These are phyloP conservation scores for Acrocephalus scirpaceus DNA, from an alignment of 2,797 vertebrate species.

Conservation along the genomic window DNA sequence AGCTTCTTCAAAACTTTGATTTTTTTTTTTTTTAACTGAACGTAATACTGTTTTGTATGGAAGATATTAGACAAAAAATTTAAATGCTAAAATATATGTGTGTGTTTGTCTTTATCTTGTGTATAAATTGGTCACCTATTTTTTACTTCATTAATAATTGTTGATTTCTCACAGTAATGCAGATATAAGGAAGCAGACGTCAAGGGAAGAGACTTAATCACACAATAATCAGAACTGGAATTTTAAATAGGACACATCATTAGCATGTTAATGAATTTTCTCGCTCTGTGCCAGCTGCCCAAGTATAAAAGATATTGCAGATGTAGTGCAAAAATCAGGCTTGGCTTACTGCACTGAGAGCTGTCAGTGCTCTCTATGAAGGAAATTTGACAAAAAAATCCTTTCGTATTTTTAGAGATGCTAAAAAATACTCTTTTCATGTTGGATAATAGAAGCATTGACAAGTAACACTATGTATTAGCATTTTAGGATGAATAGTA, in stretches of 20 bases:
- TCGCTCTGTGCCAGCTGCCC: conserved; percentile 67
- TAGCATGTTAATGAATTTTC: conserved; percentile 77
- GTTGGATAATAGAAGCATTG: background rate
- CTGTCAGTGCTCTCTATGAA: conserved; percentile 26
- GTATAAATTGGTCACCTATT: conserved; percentile 51
- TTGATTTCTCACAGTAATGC: conserved; percentile 66
- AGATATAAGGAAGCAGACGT: conserved; percentile 64
- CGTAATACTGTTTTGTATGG: background rate
- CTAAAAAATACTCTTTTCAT: background rate
- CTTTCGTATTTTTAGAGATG: conserved; percentile 36
- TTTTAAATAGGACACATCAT: conserved; percentile 76
- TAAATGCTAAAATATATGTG: background rate
- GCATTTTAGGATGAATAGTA: conserved; percentile 27
- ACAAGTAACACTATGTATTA: background rate
- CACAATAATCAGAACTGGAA: conserved; percentile 76
- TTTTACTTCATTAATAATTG: conserved; percentile 68
- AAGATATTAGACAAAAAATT: background rate
- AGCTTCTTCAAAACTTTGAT: background rate
- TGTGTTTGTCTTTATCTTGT: conserved; percentile 37
- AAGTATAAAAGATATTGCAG: conserved; percentile 67
- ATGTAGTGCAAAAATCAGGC: conserved; percentile 46
- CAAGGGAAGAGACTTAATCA: conserved; percentile 76
- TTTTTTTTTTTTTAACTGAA: background rate
- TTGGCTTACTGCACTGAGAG: conserved; percentile 48
- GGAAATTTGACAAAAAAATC: conserved; percentile 20